phyloP scores from a whole-genome alignment of 2,113 vertebrate species.

The Oenanthe oenanthe region DNA sequence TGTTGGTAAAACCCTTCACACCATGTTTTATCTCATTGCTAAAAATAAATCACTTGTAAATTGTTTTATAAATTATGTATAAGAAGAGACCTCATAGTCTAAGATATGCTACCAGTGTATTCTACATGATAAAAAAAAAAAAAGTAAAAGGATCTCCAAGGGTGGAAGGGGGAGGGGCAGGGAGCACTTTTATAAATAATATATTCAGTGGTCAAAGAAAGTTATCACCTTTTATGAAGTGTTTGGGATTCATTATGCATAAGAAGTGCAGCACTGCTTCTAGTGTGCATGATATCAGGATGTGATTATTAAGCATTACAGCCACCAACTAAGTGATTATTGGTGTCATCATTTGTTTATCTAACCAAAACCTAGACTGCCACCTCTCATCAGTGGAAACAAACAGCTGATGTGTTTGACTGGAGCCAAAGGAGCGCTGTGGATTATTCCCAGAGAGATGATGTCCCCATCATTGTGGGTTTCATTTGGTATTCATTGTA shows the following conservation, averaged over 20 bases:
- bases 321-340: constrained; percentile 69
- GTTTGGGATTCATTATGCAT: constrained; percentile 76
- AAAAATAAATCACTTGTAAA: constrained; percentile 83
- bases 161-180: constrained; percentile 54
- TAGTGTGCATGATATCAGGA: background rate
- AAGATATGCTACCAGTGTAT: constrained; percentile 66
- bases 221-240: constrained; percentile 81
- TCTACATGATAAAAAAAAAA: constrained; percentile 54
- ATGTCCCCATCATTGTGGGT: constrained; percentile 50
- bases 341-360: constrained; percentile 72
- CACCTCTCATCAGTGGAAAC: constrained; percentile 73
- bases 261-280: constrained; percentile 42
- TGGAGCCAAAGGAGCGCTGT: constrained; percentile 53
- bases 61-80: constrained; percentile 85
- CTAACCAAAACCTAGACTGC: constrained; percentile 71
- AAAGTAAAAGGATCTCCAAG: constrained; percentile 30
- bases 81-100: constrained; percentile 73
- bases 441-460: constrained; percentile 50
- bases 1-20: constrained; percentile 69
- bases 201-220: constrained; percentile 80
- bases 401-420: constrained; percentile 71
- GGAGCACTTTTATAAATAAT: constrained; percentile 75
- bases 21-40: constrained; percentile 73
- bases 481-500: constrained; percentile 79
- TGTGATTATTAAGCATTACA: constrained; percentile 44